Evolutionary conservation across 2,797 vertebrate species (phyloP), one percentile per base, ranked within the genome.

Genomic region (Phrynocephalus forsythii): DNA sequence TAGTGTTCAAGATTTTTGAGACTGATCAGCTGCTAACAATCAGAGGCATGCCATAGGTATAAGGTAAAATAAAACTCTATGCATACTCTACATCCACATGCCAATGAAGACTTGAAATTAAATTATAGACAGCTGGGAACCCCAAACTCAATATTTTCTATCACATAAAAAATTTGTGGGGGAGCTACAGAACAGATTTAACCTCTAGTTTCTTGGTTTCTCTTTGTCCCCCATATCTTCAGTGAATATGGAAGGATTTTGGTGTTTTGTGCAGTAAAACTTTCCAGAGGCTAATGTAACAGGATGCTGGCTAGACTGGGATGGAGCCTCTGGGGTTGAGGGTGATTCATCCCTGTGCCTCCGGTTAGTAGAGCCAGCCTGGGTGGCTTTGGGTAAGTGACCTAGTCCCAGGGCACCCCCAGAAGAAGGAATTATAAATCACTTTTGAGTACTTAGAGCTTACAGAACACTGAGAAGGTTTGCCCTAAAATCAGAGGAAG

Each of bases 1-100:
- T 91, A 86, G 87, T 91, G 82, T 81, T 94, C n/a, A 89, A 83
- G 91, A 86, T 90, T 93, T 76, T 83, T 76, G 16, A 68, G 67
- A 26, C 56, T 88, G 63, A 91, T 89, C 86, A 20, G 78, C 15
- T 78, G 44, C 87, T 91, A 91, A 92, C 86, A 87, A 69, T 82
- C 79, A 72, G 92, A 80, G 18, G 84, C 88, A 10, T 48, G 75
- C 84, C 90, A 90, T 28, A 71, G 48, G 2, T 90, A 92, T 83
- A 22, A 79, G 72, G 2, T 86, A 83, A 86, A 91, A 48, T 1
- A 3, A 84, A 82, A 26, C 87, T 77, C 71, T 30, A 0, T 10
- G 73, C 76, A 68, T 6, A 71, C 13, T 18, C 26, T 50, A 69
- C 52, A 89, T 87, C 68, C 66, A 84, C 18, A 88, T 87, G 66